Percentiles rank a stretch among this genome's conserved stretches.
phyloP scores from a whole-genome alignment of 2,888 invertebrate species.

The Notodromas monacha region DNA sequence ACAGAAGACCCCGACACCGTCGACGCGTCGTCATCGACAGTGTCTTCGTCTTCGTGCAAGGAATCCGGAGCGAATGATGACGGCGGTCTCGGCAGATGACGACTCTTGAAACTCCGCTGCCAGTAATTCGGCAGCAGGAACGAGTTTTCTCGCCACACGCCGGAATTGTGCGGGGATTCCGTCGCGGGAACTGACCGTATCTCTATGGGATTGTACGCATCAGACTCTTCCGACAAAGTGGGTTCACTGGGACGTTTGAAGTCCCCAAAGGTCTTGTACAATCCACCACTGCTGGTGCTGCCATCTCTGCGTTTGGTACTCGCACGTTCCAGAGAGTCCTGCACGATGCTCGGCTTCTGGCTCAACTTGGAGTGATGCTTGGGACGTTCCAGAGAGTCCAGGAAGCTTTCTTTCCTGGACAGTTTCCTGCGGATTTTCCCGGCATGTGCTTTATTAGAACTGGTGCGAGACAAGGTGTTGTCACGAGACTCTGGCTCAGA shows the following conservation, averaged over 20 bases:
- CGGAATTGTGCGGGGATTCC: not conserved
- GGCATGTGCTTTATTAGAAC: too few species aligned
- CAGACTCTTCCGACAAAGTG: not conserved
- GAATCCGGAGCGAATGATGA: not conserved
- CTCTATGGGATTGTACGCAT: not conserved
- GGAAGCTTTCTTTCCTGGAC: not conserved
- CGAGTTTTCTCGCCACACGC: too few species aligned
- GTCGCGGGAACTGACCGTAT: not conserved
- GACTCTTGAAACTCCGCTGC: too few species aligned
- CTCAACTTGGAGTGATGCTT: not conserved
- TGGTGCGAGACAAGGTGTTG: too few species aligned
- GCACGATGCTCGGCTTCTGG: not conserved
- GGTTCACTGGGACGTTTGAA: too few species aligned
- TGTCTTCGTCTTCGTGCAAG: not conserved
- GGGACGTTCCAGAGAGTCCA: not conserved
- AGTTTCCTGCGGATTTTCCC: conserved; percentile 1
- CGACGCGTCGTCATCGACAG: not conserved
- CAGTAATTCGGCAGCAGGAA: too few species aligned
- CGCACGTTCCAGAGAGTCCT: conserved; percentile 1
- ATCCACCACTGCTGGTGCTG: not conserved
- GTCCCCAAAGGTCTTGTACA: not conserved
- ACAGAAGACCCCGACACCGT: not conserved
- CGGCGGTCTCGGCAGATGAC: too few species aligned
- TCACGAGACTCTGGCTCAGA: not conserved
- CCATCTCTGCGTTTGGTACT: not conserved